Conservation (phyloP, 2,797 vertebrate species). For the Atherinosoma microstoma region DNA sequence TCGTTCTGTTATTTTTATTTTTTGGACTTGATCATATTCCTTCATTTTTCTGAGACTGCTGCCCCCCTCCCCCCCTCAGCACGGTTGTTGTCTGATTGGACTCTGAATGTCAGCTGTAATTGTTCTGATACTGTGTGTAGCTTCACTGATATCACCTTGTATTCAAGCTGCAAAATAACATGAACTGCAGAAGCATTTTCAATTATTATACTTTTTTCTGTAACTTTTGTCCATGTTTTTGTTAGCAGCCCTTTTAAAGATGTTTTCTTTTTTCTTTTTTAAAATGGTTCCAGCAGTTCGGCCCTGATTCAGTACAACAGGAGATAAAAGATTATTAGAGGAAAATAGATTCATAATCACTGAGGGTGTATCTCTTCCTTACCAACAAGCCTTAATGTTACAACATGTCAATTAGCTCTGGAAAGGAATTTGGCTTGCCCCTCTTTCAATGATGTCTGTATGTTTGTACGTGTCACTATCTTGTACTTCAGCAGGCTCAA, state of each 20-base stretch:
- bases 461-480: slow-evolving; percentile 48
- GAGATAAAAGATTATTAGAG: slow-evolving; percentile 33
- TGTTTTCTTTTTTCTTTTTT: slow-evolving; percentile 9
- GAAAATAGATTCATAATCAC: slow-evolving; percentile 48
- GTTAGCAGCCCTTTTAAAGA: slow-evolving; percentile 60
- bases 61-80: slow-evolving; percentile 53
- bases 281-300: slow-evolving; percentile 42
- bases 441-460: slow-evolving; percentile 46
- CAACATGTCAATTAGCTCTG: slow-evolving; percentile 47
- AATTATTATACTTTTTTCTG: slow-evolving; percentile 35
- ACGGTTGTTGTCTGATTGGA: slow-evolving; percentile 68
- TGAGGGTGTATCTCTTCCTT: slow-evolving; percentile 53
- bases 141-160: slow-evolving; percentile 71
- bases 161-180: slow-evolving; percentile 59
- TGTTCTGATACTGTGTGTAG: slow-evolving; percentile 77
- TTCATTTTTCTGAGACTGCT: slow-evolving; percentile 63
- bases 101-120: slow-evolving; percentile 80
- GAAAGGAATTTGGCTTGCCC: slow-evolving; percentile 57
- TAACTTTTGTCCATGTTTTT: slow-evolving; percentile 37
- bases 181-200: slow-evolving; percentile 46
- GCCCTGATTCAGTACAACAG: slow-evolving; percentile 36
- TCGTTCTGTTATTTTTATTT: slow-evolving; percentile 53
- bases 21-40: slow-evolving; percentile 36
- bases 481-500: slow-evolving; percentile 44
- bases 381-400: slow-evolving; percentile 74